phyloP scores from a whole-genome alignment of 2,888 invertebrate genomes.

The Phortica okadai region DNA sequence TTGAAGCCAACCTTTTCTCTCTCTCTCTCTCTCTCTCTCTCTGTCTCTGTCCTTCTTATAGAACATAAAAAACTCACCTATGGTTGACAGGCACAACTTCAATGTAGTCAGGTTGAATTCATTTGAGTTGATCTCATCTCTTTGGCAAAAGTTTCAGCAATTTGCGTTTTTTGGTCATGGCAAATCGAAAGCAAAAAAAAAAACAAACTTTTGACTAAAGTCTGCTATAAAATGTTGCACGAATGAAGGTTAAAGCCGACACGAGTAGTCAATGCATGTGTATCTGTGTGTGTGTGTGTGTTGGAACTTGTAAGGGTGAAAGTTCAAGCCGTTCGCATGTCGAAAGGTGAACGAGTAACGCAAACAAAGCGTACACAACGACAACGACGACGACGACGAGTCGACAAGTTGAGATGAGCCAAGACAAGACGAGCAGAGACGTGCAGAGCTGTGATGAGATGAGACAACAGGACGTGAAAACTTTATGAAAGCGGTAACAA shows the following conservation, averaged over 20 bases:
- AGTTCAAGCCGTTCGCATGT: background rate
- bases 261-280: too few relatives aligned
- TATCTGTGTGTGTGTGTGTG: background rate
- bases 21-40: too few relatives aligned
- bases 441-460: slow-evolving; percentile 28
- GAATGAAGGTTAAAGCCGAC: background rate
- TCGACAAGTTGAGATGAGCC: slow-evolving; percentile 9
- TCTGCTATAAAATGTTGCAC: slow-evolving; percentile 11
- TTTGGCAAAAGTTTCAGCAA: slow-evolving; percentile 64
- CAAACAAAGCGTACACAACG: slow-evolving; percentile 30
- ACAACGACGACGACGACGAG: background rate
- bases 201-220: slow-evolving; percentile 9
- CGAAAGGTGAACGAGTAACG: background rate
- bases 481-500: slow-evolving; percentile 67
- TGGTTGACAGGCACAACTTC: slow-evolving; percentile 3
- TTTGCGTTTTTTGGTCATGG: slow-evolving; percentile 60
- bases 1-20: background rate
- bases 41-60: background rate
- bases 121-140: slow-evolving; percentile 5
- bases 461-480: slow-evolving; percentile 44
- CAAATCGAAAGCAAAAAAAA: slow-evolving; percentile 16
- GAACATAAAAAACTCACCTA: background rate
- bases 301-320: background rate
- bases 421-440: slow-evolving; percentile 36
- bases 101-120: slow-evolving; percentile 1